These are phyloP conservation scores for Endomychus coccineus DNA, from an alignment of 2,888 invertebrate genomes.

Conservation along the genomic window DNA sequence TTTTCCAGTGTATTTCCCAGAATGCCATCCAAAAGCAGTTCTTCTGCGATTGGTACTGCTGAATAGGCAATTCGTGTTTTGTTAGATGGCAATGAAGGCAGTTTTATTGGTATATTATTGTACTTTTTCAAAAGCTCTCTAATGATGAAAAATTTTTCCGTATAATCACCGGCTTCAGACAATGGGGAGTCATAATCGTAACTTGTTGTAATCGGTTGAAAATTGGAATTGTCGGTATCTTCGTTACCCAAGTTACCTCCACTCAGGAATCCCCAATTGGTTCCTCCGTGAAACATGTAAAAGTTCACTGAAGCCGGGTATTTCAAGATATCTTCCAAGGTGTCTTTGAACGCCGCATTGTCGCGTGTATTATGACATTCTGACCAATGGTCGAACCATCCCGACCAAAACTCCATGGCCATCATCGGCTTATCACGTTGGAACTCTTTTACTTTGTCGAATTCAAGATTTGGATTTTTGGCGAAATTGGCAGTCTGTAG, in stretches of 20 bases:
- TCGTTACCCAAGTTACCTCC: conserved; percentile 27
- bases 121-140: conserved; percentile 48
- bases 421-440: conserved; percentile 49
- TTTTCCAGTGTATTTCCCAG: conserved; percentile 24
- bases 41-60: conserved; percentile 57
- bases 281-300: conserved; percentile 89
- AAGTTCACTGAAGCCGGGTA: conserved; percentile 60
- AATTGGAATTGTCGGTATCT: no score
- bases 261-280: conserved; percentile 64
- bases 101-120: conserved; percentile 31
- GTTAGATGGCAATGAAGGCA: conserved; percentile 29
- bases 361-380: conserved; percentile 32
- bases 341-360: conserved; percentile 25
- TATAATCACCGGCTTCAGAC: conserved; percentile 82
- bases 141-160: conserved; percentile 58
- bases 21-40: conserved; percentile 44
- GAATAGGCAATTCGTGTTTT: background rate
- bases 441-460: conserved; percentile 40
- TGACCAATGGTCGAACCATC: conserved; percentile 56
- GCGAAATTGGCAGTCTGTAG: conserved; percentile 51
- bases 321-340: conserved; percentile 30
- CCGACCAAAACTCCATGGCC: conserved; percentile 56
- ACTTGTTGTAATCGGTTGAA: conserved; percentile 39
- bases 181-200: conserved; percentile 76
- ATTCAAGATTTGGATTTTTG: conserved; percentile 35